Percentiles rank a stretch among this genome's conserved stretches.
Evolutionary conservation across 2,888 invertebrate species (phyloP).

Genomic region (Ophion slaviceki): DNA sequence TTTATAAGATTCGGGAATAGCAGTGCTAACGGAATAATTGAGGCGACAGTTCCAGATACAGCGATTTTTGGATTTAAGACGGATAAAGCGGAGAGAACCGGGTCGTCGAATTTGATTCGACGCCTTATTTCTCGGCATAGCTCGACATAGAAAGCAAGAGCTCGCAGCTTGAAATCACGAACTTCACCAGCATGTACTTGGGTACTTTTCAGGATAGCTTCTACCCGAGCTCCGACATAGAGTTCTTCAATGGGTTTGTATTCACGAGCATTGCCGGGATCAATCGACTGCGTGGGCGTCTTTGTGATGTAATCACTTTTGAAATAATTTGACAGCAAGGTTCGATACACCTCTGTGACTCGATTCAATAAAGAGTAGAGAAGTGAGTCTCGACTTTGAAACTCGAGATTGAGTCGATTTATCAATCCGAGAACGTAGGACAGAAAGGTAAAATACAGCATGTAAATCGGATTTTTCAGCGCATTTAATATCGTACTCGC

Average conservation of each 20-base stretch:
- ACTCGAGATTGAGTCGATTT: conserved; percentile 10
- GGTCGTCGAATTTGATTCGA: conserved; percentile 13
- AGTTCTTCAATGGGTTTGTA: conserved; percentile 17
- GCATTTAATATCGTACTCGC: conserved; percentile 10
- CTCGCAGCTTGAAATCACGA: not conserved
- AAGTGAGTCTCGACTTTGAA: not conserved
- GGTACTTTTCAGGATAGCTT: not conserved
- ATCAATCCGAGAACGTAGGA: conserved; percentile 8
- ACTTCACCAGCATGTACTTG: not conserved
- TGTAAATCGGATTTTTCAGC: conserved; percentile 25
- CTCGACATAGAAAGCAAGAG: conserved; percentile 15
- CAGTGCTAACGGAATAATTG: no score
- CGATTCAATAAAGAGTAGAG: conserved; percentile 13
- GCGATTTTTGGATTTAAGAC: conserved; percentile 9
- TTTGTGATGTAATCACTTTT: not conserved
- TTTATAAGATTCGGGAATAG: conserved; percentile 1
- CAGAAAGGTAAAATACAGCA: conserved; percentile 17
- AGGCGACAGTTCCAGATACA: no score
- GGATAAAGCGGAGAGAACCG: not conserved
- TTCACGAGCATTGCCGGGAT: conserved; percentile 8
- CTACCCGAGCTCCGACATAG: conserved; percentile 3
- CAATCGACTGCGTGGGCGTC: conserved; percentile 18
- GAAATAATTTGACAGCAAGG: conserved; percentile 3
- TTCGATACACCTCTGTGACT: not conserved
- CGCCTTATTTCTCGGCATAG: conserved; percentile 7